Evolutionary conservation across 2,888 invertebrate species (phyloP), one percentile per base, ranked within the genome.

Genomic region (Bombylius major): DNA sequence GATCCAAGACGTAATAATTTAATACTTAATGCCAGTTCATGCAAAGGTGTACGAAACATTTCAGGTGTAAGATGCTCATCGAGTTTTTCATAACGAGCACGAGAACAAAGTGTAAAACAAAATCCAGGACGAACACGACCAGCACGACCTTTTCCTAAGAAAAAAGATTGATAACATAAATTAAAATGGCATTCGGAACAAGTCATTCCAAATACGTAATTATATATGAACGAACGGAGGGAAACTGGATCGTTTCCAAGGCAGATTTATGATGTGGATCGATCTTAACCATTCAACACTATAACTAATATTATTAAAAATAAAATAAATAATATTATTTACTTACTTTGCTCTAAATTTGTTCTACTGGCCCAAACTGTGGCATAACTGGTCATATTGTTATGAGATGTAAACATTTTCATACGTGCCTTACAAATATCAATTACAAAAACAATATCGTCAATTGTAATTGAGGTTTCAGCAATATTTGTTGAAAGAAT

Each of bases 401-500:
- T 99, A 73, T 97, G 96, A 0, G 96, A 93, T 0, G 97, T 97
- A 69, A 97, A 98, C 69, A 97, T 79, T 70, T 98, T 97, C 84
- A 97, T 92, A 71, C 97, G 95, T 0, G 94, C 90, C 74, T 97
- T 96, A 77, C 98, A 96, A 48, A 90, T 89, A 71, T 99, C 98
- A 58, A 99, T 89, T 0, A 99, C 98, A 75, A 88, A 98, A 3
- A 98, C 96, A 4, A 99, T 94, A 69, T 99, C 99, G 73, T 99
- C 90, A 63, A 99, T 99, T 0, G 98, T 99, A 62, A 99, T 91
- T 7, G 95, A 95, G 0, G 97, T 94, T 76, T 99, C 99, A 0
- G 98, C 98, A 67, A 99, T 97, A 72, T 99, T 99, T 4, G 99
- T 99, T 0, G 97, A 88, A 14, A 99, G 75, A 66, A 99, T 98